Conservation (phyloP, 2,113 vertebrate species). For the Dasyurus viverrinus region DNA sequence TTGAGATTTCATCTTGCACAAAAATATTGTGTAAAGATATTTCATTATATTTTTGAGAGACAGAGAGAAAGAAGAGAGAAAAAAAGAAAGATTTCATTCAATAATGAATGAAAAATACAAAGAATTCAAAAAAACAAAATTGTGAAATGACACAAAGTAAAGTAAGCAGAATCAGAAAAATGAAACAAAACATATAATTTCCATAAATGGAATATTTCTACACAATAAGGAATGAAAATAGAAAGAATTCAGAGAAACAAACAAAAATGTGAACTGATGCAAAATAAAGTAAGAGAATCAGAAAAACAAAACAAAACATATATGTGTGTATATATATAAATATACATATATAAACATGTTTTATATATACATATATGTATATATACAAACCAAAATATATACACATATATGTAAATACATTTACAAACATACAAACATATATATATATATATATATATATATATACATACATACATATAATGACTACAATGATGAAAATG, state of each 20-base stretch:
- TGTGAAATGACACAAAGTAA: too few species aligned
- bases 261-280: not conserved
- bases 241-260: not conserved
- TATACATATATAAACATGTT: not conserved
- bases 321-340: too few species aligned
- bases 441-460: not conserved
- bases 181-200: not conserved
- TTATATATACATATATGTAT: too few species aligned
- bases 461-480: not conserved
- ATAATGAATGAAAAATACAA: too few species aligned
- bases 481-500: conserved; percentile 9
- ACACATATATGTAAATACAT: too few species aligned
- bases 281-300: not conserved
- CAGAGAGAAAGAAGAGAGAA: too few species aligned
- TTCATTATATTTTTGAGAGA: too few species aligned
- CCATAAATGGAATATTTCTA: not conserved
- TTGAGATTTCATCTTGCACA: not conserved
- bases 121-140: too few species aligned
- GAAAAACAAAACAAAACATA: not conserved
- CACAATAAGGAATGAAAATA: not conserved
- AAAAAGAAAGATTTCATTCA: too few species aligned
- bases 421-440: not conserved
- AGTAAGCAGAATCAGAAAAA: too few species aligned
- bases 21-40: not conserved
- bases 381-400: too few species aligned